phyloP scores from a whole-genome alignment of 2,888 invertebrate species.

The Xanthia icteritia region DNA sequence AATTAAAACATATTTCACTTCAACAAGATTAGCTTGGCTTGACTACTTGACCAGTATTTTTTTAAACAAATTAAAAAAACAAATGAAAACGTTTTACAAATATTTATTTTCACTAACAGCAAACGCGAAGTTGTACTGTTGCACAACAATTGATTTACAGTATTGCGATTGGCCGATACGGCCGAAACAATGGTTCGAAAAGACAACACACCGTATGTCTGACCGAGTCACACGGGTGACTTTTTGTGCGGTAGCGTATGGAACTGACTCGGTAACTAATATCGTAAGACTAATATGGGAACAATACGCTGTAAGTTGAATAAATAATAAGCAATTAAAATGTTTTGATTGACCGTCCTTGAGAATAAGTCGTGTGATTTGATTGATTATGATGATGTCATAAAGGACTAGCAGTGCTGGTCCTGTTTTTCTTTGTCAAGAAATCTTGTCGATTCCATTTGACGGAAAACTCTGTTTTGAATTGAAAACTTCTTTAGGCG shows the following conservation, averaged over 20 bases:
- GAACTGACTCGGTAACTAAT: constrained; percentile 27
- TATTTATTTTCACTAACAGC: constrained; percentile 14
- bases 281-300: constrained; percentile 40
- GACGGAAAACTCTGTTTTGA: not conserved
- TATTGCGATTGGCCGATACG: constrained; percentile 56
- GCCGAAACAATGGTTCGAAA: constrained; percentile 55
- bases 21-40: no score
- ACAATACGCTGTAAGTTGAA: constrained; percentile 51
- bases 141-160: constrained; percentile 63
- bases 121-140: constrained; percentile 45
- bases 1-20: not conserved
- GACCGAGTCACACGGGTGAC: constrained; percentile 54
- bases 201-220: constrained; percentile 33
- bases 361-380: constrained; percentile 5
- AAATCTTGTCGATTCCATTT: not conserved
- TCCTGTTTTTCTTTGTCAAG: not conserved
- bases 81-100: not conserved
- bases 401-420: constrained; percentile 10
- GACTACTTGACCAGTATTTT: not conserved
- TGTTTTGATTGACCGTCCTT: constrained; percentile 44
- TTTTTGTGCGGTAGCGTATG: constrained; percentile 39
- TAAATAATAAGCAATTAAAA: constrained; percentile 36
- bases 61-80: not conserved
- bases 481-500: not conserved
- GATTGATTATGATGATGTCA: constrained; percentile 27